Evolutionary conservation across 2,113 vertebrate species (phyloP), one percentile per base, ranked within the genome.

Genomic region (Xenopus borealis): DNA sequence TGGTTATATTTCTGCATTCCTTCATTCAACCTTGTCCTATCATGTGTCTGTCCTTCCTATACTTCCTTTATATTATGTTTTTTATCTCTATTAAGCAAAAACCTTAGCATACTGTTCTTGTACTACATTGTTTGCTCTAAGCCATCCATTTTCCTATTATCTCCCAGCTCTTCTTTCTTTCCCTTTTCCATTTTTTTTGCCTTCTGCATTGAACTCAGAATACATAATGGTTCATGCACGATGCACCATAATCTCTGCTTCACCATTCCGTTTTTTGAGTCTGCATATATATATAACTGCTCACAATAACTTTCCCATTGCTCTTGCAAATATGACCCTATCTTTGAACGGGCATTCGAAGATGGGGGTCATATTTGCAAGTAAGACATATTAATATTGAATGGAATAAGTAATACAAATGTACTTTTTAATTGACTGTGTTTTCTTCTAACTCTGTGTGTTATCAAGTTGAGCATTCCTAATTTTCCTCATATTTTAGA

Each of bases 21-120:
- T 77, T 70, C 66, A 70, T 77, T 77, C 67, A 77, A 70, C 74
- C 74, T 77, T 77, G 74, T 77, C 46, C 73, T 75, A 75, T 75
- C 65, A 67, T 58, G 58, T 69, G 58, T 75, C 66, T 62, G 74
- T 77, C 67, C 74, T 77, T 55, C 30, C 67, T 64, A 50, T 63
- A 63, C 45, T 53, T 20, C 46, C 50, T 64, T 70, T 77, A 77
- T 77, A 59, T 70, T 19, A 57, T 70, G 47, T 70, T 57, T 63
- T 77, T 62, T 77, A 70, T 70, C 74, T 55, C 67, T 70, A 75
- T 75, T 69, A 64, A 70, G 69, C 58, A 16, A 13, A 69, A 77
- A 69, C 66, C 74, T 50, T 0, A 13, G 66, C 30, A 59, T 70
- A 58, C 67, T 64, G 50, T 77, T 59, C 47, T 53, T 77, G 52